A percentile compares a stretch with the other conserved stretches of the same genome.
Conservation (phyloP, 2,888 invertebrate species). For the Hipparchia sbordonii region DNA sequence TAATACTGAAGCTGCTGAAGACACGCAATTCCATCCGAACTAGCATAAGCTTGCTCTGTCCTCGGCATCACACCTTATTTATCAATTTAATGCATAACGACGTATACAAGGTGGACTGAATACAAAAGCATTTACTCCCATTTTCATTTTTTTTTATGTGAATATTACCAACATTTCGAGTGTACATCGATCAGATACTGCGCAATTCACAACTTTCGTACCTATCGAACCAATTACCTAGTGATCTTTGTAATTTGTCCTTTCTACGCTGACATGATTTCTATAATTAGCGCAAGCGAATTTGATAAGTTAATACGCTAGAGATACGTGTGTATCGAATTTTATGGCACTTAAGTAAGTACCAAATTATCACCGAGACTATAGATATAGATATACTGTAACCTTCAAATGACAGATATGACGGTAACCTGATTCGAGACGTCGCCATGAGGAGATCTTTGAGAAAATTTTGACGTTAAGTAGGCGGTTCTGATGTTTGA, state of each 20-base stretch:
- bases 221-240: background rate
- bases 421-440: conserved; percentile 1
- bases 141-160: too few relatives aligned
- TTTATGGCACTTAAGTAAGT: conserved; percentile 7
- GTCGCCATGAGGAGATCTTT: background rate
- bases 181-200: too few relatives aligned
- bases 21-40: too few relatives aligned
- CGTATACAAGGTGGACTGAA: too few relatives aligned
- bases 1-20: too few relatives aligned
- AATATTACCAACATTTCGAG: too few relatives aligned
- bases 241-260: background rate
- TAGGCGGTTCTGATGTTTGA: background rate
- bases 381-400: conserved; percentile 7
- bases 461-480: background rate
- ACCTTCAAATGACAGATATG: conserved; percentile 14
- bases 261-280: background rate
- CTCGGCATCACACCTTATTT: too few relatives aligned
- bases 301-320: conserved; percentile 13
- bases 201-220: too few relatives aligned
- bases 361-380: conserved; percentile 9
- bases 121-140: too few relatives aligned
- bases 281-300: conserved; percentile 9
- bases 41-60: too few relatives aligned
- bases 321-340: conserved; percentile 4
- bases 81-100: too few relatives aligned